Conservation (phyloP, 2,888 invertebrate species). For the Eremobia ochroleuca region DNA sequence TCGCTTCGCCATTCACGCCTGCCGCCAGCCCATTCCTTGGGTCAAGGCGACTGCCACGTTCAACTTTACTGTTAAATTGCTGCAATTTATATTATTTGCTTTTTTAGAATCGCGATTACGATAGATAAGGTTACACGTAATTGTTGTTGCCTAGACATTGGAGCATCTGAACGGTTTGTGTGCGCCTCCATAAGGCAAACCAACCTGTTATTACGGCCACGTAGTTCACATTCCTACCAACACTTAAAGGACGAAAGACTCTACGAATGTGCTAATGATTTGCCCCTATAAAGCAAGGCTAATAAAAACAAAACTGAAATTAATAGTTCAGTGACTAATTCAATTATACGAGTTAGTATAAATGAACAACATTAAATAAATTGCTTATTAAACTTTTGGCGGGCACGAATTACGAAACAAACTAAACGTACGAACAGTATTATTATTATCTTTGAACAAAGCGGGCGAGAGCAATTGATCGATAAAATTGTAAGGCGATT, state of each 20-base stretch:
- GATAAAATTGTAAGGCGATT: constrained; percentile 68
- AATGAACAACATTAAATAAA: constrained; percentile 50
- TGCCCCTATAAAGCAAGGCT: background rate
- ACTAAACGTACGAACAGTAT: constrained; percentile 36
- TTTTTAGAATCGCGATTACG: constrained; percentile 67
- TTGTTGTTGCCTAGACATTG: constrained; percentile 63
- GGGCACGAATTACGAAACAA: constrained; percentile 53
- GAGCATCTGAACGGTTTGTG: constrained; percentile 41
- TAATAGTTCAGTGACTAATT: constrained; percentile 49
- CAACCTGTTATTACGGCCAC: background rate
- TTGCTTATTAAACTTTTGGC: constrained; percentile 57
- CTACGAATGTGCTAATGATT: background rate
- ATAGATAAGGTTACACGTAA: constrained; percentile 68
- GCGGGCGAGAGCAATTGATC: constrained; percentile 59
- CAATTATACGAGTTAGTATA: constrained; percentile 43
- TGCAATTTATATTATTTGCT: constrained; percentile 73
- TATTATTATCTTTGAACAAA: constrained; percentile 52
- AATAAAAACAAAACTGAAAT: constrained; percentile 35
- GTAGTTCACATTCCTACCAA: constrained; percentile 14
- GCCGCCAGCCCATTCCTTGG: constrained; percentile 66
- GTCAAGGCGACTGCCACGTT: constrained; percentile 69
- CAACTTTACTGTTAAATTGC: constrained; percentile 73
- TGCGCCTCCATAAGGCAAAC: constrained; percentile 9
- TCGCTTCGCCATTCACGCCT: constrained; percentile 63
- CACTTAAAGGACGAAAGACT: background rate